Percentiles rank a stretch among this genome's conserved stretches.
Conservation (phyloP, 2,888 invertebrate genomes). For the Lapara coniferarum region DNA sequence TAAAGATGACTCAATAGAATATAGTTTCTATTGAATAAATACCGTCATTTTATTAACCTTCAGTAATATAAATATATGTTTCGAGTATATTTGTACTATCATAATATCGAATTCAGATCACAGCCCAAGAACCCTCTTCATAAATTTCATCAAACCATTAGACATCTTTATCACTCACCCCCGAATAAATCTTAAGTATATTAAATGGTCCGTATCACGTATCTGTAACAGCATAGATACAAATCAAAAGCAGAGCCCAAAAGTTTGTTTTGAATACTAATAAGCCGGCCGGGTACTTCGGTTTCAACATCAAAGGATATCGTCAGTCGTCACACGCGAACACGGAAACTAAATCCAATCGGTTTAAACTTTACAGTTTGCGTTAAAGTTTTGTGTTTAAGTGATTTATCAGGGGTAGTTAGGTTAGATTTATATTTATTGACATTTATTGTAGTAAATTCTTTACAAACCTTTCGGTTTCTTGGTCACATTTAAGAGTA, state of each 20-base stretch:
- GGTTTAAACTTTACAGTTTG: constrained; percentile 42
- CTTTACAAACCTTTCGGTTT: background rate
- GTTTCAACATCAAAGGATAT: constrained; percentile 59
- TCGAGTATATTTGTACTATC: background rate
- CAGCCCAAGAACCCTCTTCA: constrained; percentile 9
- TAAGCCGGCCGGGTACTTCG: constrained; percentile 56
- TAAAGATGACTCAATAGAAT: too few relatives aligned
- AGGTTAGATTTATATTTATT: background rate
- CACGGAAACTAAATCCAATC: constrained; percentile 46
- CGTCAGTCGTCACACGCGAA: constrained; percentile 41
- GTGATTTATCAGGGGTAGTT: constrained; percentile 11
- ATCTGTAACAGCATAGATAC: constrained; percentile 63
- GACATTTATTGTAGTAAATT: background rate
- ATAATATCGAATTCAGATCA: constrained; percentile 3
- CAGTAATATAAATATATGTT: background rate
- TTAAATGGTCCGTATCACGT: constrained; percentile 56
- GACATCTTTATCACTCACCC: constrained; percentile 31
- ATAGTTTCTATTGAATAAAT: too few relatives aligned
- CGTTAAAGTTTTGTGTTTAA: constrained; percentile 26
- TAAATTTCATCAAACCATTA: constrained; percentile 22
- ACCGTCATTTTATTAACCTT: too few relatives aligned
- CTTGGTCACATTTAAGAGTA: background rate
- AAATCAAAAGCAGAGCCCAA: constrained; percentile 66
- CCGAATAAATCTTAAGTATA: constrained; percentile 34
- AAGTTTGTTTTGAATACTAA: constrained; percentile 76